A percentile compares a stretch with the other conserved stretches of the same genome.
These are phyloP conservation scores for Allobates femoralis DNA, from an alignment of 2,797 vertebrate species.

Conservation along the genomic window DNA sequence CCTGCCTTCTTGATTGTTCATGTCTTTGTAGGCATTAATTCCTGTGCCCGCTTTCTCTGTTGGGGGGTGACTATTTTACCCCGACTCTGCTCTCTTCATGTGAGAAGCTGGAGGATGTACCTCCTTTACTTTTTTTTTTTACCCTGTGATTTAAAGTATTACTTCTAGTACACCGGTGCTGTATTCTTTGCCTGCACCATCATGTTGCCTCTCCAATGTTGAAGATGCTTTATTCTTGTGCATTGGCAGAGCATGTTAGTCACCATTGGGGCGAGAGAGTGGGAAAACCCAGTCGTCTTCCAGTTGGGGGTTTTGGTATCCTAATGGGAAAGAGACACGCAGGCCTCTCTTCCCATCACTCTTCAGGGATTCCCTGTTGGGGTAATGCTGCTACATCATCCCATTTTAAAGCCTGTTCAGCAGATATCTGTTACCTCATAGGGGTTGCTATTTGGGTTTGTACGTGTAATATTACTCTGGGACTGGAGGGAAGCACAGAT, in stretches of 20 bases:
- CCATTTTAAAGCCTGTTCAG: constrained; percentile 44
- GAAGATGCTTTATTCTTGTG: constrained; percentile 11
- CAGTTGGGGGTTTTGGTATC: constrained; percentile 11
- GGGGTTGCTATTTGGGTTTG: constrained; percentile 64
- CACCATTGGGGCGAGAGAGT: not conserved
- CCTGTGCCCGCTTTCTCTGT: constrained; percentile 25
- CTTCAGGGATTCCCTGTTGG: constrained; percentile 60
- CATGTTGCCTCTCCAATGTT: not conserved
- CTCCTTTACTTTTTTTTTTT: not conserved
- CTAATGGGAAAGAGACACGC: not conserved
- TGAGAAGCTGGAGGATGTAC: constrained; percentile 17
- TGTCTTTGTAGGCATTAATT: constrained; percentile 53
- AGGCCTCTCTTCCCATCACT: constrained; percentile 22
- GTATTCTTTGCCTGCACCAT: not conserved
- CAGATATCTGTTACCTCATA: constrained; percentile 66
- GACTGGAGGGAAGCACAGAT: constrained; percentile 11
- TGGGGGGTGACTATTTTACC: constrained; percentile 49
- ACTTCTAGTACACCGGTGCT: constrained; percentile 10
- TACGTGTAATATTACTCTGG: constrained; percentile 66
- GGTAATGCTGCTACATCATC: constrained; percentile 71
- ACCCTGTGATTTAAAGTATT: constrained; percentile 18
- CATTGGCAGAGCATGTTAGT: not conserved
- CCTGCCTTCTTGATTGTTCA: not conserved
- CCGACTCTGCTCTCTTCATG: constrained; percentile 1
- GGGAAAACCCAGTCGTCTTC: constrained; percentile 34